Evolutionary conservation across 2,113 vertebrate species (phyloP).

Genomic region (Larimichthys crocea): DNA sequence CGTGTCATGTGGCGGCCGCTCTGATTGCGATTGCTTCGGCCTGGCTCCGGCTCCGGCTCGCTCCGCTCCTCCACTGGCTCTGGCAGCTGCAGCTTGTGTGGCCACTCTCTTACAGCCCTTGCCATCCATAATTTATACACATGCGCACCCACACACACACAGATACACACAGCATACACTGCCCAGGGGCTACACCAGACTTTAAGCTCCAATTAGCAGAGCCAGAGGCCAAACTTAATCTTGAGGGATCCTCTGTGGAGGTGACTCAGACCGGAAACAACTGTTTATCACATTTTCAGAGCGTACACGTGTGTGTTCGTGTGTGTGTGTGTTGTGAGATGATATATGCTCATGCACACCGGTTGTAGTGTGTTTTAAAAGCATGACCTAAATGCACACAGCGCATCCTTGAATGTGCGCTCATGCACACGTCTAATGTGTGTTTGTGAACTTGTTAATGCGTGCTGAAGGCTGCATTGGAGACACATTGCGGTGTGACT

Average conservation of each 20-base stretch:
- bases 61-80: conserved; percentile 31
- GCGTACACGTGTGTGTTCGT: not conserved
- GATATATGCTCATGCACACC: conserved; percentile 8
- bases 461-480: not conserved
- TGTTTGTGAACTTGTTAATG: conserved; percentile 21
- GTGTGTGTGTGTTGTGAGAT: not conserved
- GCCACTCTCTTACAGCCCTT: conserved; percentile 61
- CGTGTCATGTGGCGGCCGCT: conserved; percentile 44
- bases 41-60: conserved; percentile 27
- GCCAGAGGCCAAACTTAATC: conserved; percentile 83
- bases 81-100: conserved; percentile 73
- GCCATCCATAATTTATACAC: conserved; percentile 77
- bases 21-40: conserved; percentile 64
- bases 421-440: not conserved
- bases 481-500: conserved; percentile 3
- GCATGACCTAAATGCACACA: conserved; percentile 19
- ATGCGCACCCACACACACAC: conserved; percentile 18
- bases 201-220: conserved; percentile 86
- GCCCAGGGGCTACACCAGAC: conserved; percentile 82
- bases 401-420: not conserved
- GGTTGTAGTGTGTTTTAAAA: conserved; percentile 20
- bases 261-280: conserved; percentile 77
- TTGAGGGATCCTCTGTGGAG: conserved; percentile 76
- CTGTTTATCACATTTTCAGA: conserved; percentile 66
- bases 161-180: conserved; percentile 61